phyloP scores from a whole-genome alignment of 2,888 invertebrate species.

The Pseudococcus longispinus region DNA sequence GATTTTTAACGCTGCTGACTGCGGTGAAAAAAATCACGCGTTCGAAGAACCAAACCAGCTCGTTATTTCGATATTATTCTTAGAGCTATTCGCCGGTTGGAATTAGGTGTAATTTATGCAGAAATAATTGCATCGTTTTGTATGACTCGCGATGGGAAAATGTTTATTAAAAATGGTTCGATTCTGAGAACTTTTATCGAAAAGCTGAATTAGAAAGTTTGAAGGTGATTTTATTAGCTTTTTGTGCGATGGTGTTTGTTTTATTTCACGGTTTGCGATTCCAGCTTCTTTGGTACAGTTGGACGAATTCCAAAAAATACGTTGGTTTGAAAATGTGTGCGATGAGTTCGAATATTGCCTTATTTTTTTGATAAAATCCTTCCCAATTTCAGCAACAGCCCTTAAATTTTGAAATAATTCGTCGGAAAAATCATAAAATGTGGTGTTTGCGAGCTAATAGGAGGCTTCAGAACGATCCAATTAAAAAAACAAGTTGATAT shows the following conservation, averaged over 20 bases:
- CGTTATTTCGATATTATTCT: slow-evolving; percentile 5
- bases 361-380: no score
- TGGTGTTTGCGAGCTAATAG: no score
- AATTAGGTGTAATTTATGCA: neutral
- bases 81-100: neutral
- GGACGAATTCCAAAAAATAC: no score
- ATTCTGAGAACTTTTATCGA: neutral
- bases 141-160: neutral
- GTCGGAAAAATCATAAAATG: no score
- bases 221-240: neutral
- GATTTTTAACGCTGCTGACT: neutral
- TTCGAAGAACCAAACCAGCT: neutral
- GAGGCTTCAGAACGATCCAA: no score
- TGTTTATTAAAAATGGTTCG: neutral
- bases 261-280: neutral
- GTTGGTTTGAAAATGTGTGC: no score
- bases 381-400: no score
- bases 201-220: neutral
- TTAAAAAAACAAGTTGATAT: no score
- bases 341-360: no score
- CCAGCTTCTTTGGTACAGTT: neutral
- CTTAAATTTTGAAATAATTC: no score
- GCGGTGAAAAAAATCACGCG: neutral
- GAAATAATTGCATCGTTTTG: neutral
- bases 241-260: neutral